Conservation (phyloP, 2,888 invertebrate genomes). For the Harpalus rufipes region DNA sequence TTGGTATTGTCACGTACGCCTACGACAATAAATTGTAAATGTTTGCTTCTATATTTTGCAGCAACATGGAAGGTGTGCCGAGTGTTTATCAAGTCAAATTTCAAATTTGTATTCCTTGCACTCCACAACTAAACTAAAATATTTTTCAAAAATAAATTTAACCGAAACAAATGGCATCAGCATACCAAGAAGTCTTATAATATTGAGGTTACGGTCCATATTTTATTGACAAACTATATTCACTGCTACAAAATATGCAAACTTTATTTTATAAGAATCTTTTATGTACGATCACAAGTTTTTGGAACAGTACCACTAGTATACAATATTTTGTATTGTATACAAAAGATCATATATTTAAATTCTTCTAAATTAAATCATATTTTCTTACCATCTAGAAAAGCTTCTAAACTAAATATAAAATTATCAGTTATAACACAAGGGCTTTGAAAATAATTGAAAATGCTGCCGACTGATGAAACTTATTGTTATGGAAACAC, state of each 20-base stretch:
- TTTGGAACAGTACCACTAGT: no score
- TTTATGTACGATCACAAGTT: no score
- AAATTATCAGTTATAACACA: no score
- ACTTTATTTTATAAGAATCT: not conserved
- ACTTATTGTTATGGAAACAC: no score
- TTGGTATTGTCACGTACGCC: slow-evolving; percentile 36
- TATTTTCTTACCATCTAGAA: not conserved
- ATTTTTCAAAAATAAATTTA: slow-evolving; percentile 15
- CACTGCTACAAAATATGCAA: not conserved
- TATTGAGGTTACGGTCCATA: not conserved
- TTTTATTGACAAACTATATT: not conserved
- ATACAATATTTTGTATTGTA: no score
- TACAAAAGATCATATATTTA: no score
- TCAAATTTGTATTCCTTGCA: slow-evolving; percentile 26
- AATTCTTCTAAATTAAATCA: not conserved
- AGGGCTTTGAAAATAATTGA: no score
- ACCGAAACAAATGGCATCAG: not conserved
- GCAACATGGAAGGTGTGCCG: slow-evolving; percentile 20
- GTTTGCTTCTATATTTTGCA: slow-evolving; percentile 17
- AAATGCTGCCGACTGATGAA: no score
- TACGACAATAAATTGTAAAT: slow-evolving; percentile 35
- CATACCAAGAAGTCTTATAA: slow-evolving; percentile 26
- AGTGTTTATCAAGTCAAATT: slow-evolving; percentile 20
- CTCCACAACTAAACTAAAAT: slow-evolving; percentile 16
- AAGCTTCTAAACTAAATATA: not conserved